Base-by-base conservation (phyloP, 2,888 invertebrate species). In the Clunio marinus region DNA sequence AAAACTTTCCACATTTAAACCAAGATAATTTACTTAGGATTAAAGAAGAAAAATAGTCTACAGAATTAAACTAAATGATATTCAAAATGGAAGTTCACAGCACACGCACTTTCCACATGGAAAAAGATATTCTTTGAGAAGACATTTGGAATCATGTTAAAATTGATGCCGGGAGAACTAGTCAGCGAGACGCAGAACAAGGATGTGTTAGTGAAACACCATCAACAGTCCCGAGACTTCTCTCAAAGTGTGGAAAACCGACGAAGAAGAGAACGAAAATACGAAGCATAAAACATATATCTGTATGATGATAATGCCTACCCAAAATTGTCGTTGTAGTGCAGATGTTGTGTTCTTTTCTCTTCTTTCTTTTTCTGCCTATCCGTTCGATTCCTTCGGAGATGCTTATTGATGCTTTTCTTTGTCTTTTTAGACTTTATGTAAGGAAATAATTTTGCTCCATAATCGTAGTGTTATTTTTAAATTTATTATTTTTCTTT, bases 211-310 rank as follows among this genome's bases (percentile, higher is more conserved):
- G 63, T 65, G 46, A 62, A 15, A 37, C 37, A 41, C 37, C 37
- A 62, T 25, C 25, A 25, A 57, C 57, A 15, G 10, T 15, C 25
- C 15, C 25, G 10, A 17, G 8, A 32, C 20, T 59, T 20, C 59
- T 32, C 51, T 35, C 32, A n/a, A 8, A 22, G 51, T 22, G 20
- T 13, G 7, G 2, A 28, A n/a, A 3, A 41, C 28, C 20, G 20
- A 46, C 46, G 55, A 51, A 66, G 45, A 66, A 66, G 46, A 51
- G 55, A 55, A 24, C 20, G 46, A 45, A n/a, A 35, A 51, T 25
- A 66, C 45, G 37, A 45, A 66, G 51, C 66, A 55, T 51, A 51
- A 66, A 27, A 65, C 63, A 65, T 65, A 62, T 62, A 62, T 8
- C 20, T 62, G 63, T 65, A 65, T 65, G 63, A 65, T 46, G 63